Base-by-base conservation (phyloP, 2,797 vertebrate species). In the Intellagama lesueurii region DNA sequence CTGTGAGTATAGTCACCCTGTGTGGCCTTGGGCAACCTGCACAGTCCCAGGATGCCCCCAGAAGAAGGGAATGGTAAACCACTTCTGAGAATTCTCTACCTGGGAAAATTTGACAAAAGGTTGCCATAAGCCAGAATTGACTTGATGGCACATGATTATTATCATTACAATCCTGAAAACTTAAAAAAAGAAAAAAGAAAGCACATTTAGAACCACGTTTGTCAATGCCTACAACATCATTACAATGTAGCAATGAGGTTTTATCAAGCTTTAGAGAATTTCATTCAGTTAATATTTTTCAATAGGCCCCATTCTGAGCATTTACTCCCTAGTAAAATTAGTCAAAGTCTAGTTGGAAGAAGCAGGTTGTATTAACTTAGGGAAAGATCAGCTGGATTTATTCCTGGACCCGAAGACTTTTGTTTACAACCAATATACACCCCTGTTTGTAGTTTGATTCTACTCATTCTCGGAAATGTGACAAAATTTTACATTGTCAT, bases 401-500 rank as follows among this genome's bases (percentile, higher is more conserved):
- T 19, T 64, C 44, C 52, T 82, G 49, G 9, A 32, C 16, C 52
- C 14, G 3, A 56, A 56, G 52, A 56, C 52, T 70, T 44, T 78
- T 78, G 28, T 5, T 60, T 73, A 44, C 12, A 60, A 19, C 24
- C 56, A 47, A 22, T 32, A 70, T 66, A 44, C 60, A 44, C 35
- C 9, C 7, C 56, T 17, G 22, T 73, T 40, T 88, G 32, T 3
- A 26, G 7, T 66, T 88, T 9, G 17, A 49, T 49, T 47, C 72
- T 76, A 76, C 12, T 52, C 44, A 68, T 83, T 83, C 75, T 49
- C 30, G 30, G 52, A 44, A 73, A 52, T 44, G 40, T n/a, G 64
- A 70, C 76, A 70, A 52, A 77, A 70, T 68, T 77, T 77, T 64
- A 69, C 32, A 60, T 85, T 64, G 52, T 85, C 66, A 79, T 47